phyloP scores from a whole-genome alignment of 2,113 vertebrate genomes.

The Sarotherodon lohbergeri region DNA sequence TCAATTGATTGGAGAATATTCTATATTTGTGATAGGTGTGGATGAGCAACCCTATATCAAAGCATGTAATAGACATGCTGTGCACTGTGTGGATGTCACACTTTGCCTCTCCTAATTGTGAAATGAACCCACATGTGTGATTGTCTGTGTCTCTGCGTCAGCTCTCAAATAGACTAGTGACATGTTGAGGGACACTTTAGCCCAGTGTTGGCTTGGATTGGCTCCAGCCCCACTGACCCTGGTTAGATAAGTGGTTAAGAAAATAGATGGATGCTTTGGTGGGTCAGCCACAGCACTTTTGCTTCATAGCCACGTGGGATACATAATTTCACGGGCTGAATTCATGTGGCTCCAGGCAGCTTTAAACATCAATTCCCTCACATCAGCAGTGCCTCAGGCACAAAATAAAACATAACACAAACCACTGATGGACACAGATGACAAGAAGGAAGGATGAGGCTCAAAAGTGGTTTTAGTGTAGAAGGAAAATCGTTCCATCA shows the following conservation, averaged over 20 bases:
- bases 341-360: not conserved
- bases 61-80: not conserved
- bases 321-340: not conserved
- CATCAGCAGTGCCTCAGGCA: not conserved
- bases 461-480: not conserved
- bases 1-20: not conserved
- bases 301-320: not conserved
- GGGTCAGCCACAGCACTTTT: not conserved
- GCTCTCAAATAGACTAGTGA: not conserved
- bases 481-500: not conserved
- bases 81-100: not conserved
- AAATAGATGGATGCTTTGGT: not conserved
- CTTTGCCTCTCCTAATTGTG: not conserved
- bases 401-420: not conserved
- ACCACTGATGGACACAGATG: constrained; percentile 12
- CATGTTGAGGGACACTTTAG: not conserved
- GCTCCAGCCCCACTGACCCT: not conserved
- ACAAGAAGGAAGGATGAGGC: not conserved
- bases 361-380: not conserved
- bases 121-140: not conserved
- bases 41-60: not conserved
- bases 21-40: not conserved
- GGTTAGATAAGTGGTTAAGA: not conserved
- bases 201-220: not conserved
- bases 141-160: not conserved